Evolutionary conservation across 2,797 vertebrate genomes (phyloP).

Genomic region (Jordanella pulchra): DNA sequence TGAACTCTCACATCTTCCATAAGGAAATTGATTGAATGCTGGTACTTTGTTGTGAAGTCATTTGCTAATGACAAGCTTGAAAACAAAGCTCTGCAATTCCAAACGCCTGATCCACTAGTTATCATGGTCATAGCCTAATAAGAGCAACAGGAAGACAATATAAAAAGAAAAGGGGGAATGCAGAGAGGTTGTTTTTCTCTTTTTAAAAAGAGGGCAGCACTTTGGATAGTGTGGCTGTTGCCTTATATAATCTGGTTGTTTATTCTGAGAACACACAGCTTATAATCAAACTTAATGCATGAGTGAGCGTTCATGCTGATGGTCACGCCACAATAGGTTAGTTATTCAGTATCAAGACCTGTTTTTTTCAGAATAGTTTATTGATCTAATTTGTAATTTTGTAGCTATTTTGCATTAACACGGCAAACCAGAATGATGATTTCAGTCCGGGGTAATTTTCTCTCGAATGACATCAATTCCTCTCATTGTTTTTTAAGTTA

Average conservation of each 20-base stretch:
- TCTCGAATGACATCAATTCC: too few species aligned
- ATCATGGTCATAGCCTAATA: constrained; percentile 32
- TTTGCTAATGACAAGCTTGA: constrained; percentile 28
- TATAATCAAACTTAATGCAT: constrained; percentile 35
- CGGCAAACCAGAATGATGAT: not conserved
- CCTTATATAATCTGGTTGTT: constrained; percentile 22
- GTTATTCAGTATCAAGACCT: not conserved
- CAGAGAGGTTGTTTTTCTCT: constrained; percentile 12
- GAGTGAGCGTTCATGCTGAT: constrained; percentile 18
- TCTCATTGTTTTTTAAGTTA: not conserved
- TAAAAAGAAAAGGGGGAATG: constrained; percentile 27
- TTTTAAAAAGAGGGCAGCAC: constrained; percentile 21
- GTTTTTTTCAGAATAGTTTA: not conserved
- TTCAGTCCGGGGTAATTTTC: not conserved
- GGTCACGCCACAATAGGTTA: not conserved
- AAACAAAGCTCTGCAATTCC: constrained; percentile 1
- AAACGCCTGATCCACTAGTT: constrained; percentile 16
- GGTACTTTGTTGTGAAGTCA: constrained; percentile 28
- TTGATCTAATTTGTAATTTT: not conserved
- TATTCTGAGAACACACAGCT: constrained; percentile 29
- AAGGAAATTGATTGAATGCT: constrained; percentile 30
- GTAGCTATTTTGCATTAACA: not conserved
- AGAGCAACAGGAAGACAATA: constrained; percentile 13
- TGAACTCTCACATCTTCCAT: constrained; percentile 15
- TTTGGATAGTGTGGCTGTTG: constrained; percentile 18